Evolutionary conservation across 2,888 invertebrate genomes (phyloP).

Genomic region (Sphaerophoria taeniata): DNA sequence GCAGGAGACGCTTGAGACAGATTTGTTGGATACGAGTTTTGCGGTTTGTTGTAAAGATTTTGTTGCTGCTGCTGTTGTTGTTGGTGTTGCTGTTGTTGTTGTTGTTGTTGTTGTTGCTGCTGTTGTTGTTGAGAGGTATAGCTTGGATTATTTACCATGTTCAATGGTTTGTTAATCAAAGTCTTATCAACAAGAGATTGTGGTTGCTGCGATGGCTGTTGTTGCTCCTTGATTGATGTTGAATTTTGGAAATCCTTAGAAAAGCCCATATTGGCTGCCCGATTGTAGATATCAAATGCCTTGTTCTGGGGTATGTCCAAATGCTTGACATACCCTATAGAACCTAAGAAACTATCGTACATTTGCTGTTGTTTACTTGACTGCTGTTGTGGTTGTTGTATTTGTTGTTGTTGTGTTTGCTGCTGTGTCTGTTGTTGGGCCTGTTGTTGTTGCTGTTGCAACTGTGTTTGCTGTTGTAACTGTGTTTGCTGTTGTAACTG

Average conservation of each 20-base stretch:
- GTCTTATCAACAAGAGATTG: slow-evolving; percentile 75
- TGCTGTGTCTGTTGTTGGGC: slow-evolving; percentile 72
- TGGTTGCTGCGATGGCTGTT: slow-evolving; percentile 76
- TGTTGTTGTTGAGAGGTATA: slow-evolving; percentile 76
- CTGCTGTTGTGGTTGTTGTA: slow-evolving; percentile 77
- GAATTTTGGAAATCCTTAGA: slow-evolving; percentile 79
- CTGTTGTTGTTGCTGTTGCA: slow-evolving; percentile 76
- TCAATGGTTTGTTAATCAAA: slow-evolving; percentile 73
- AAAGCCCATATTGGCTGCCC: slow-evolving; percentile 82
- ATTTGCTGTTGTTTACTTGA: slow-evolving; percentile 80
- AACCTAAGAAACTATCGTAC: slow-evolving; percentile 82
- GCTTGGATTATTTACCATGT: slow-evolving; percentile 76
- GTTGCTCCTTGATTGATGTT: slow-evolving; percentile 76
- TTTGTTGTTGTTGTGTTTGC: slow-evolving; percentile 75
- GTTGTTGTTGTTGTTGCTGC: slow-evolving; percentile 54
- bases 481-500: slow-evolving; percentile 76
- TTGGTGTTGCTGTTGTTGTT: slow-evolving; percentile 54
- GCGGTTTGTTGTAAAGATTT: slow-evolving; percentile 71
- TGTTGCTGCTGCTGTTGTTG: slow-evolving; percentile 75
- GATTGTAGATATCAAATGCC: slow-evolving; percentile 83
- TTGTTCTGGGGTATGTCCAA: slow-evolving; percentile 81
- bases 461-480: slow-evolving; percentile 74
- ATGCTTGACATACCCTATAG: slow-evolving; percentile 80
- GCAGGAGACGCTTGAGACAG: slow-evolving; percentile 53
- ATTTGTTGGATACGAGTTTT: slow-evolving; percentile 66